Evolutionary conservation across 1,140 invertebrate genomes (phyloP).

Genomic region (Heliconius eleuchia): DNA sequence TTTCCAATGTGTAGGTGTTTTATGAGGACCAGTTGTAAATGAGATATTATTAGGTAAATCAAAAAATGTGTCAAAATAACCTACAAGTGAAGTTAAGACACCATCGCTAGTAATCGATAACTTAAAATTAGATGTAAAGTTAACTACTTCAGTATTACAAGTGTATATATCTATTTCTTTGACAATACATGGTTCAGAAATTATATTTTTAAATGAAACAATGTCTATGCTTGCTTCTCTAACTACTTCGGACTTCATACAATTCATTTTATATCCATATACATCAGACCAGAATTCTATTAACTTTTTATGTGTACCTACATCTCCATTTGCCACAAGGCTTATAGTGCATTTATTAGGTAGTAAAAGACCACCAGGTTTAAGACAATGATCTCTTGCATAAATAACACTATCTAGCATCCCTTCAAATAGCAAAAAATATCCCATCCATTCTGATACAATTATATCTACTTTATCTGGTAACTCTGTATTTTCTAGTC

Average conservation of each 20-base stretch:
- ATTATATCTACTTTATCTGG: slow-evolving; percentile 96
- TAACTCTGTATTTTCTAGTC: slow-evolving; percentile 94
- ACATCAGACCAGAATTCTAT: slow-evolving; percentile 97
- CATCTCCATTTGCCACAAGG: slow-evolving; percentile 93
- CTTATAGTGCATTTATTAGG: slow-evolving; percentile 95
- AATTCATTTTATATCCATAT: slow-evolving; percentile 98
- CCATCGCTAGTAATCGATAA: slow-evolving; percentile 87
- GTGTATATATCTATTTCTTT: slow-evolving; percentile 90
- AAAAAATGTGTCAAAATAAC: slow-evolving; percentile 96
- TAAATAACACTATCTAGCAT: slow-evolving; percentile 97
- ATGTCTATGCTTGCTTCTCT: slow-evolving; percentile 94
- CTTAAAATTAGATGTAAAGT: slow-evolving; percentile 90
- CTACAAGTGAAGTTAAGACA: slow-evolving; percentile 92
- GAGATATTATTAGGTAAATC: slow-evolving; percentile 85
- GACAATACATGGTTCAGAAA: slow-evolving; percentile 87
- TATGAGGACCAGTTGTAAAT: slow-evolving; percentile 89
- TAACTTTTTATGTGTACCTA: slow-evolving; percentile 87
- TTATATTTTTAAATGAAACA: slow-evolving; percentile 88
- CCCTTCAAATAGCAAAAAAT: slow-evolving; percentile 98
- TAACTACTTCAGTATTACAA: slow-evolving; percentile 90
- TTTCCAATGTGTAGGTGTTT: slow-evolving; percentile 96
- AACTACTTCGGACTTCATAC: slow-evolving; percentile 94
- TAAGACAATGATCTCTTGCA: slow-evolving; percentile 95
- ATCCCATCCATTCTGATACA: slow-evolving; percentile 99
- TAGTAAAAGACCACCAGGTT: slow-evolving; percentile 87